phyloP scores from a whole-genome alignment of 2,888 invertebrate species.

The Ormyrus pomaceus region DNA sequence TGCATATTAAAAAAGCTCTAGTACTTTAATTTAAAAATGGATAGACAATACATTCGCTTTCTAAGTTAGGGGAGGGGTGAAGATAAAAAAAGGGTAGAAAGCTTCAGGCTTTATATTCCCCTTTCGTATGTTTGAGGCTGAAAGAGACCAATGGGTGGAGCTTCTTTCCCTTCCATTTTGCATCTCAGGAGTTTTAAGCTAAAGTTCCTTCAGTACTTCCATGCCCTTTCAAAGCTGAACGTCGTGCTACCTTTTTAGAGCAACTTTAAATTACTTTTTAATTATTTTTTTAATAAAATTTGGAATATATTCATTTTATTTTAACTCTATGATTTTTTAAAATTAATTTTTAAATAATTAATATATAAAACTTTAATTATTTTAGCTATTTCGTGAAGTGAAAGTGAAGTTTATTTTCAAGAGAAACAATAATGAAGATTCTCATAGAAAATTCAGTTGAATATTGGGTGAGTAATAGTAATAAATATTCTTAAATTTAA shows the following conservation, averaged over 20 bases:
- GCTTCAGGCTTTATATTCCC: slow-evolving; percentile 56
- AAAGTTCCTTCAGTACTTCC: slow-evolving; percentile 37
- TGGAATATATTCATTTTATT: neutral
- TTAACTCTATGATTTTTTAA: neutral
- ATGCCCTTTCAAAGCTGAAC: slow-evolving; percentile 47
- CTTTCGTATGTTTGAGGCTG: slow-evolving; percentile 55
- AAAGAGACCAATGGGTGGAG: slow-evolving; percentile 66
- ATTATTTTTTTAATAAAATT: neutral
- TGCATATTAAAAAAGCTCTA: neutral
- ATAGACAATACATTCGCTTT: slow-evolving; percentile 36
- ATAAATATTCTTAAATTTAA: no score
- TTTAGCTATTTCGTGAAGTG: slow-evolving; percentile 20
- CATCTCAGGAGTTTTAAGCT: slow-evolving; percentile 62
- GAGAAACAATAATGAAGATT: neutral
- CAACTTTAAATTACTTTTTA: neutral
- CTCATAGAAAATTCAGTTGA: slow-evolving; percentile 5
- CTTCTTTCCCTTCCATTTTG: slow-evolving; percentile 69
- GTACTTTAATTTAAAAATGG: slow-evolving; percentile 16
- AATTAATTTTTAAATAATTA: neutral
- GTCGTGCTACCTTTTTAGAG: slow-evolving; percentile 35
- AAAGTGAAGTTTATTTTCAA: slow-evolving; percentile 13
- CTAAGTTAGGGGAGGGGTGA: slow-evolving; percentile 31
- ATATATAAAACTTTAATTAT: slow-evolving; percentile 15
- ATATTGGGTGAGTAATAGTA: slow-evolving; percentile 33
- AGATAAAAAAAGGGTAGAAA: slow-evolving; percentile 53